Base-by-base conservation (phyloP, 2,888 invertebrate species). In the Drepana falcataria region DNA sequence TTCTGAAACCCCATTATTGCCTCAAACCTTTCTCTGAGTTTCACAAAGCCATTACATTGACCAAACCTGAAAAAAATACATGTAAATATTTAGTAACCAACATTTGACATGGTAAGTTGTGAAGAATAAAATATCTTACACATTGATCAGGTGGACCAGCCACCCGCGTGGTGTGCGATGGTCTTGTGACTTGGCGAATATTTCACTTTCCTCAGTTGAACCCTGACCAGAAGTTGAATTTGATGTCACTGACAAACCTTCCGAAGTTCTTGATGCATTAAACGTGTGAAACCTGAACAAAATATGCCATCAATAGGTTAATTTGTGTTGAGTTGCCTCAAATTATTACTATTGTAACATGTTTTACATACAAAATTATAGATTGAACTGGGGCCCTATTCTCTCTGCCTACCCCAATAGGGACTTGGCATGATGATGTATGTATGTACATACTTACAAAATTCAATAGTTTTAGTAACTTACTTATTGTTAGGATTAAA, bases 401-500 rank as follows among this genome's bases (percentile, higher is more conserved):
- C 21, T 21, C 21, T 1, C 21, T 21, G 21, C 21, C 21, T 21
- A 21, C 21, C 21, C 21, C 21, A 1, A 21, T 21, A 21, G 21
- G 21, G 21, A 21, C 21, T 21, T 1, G 1, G 21, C 21, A 21
- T 21, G 21, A 21, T 21, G 21, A 21, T 21, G 21, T 21, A 21
- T 21, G 21, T 21, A 21, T 21, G 21, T 21, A 21, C 21, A 21
- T 21, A 21, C 21, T 21, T 21, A 21, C 21, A 21, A 21, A 21
- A 21, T 21, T 21, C 21, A 21, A 21, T 21, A 21, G 21, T 21
- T 21, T 21, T 21, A 21, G 21, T 21, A 53, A 79, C 94, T 92
- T 92, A 97, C 95, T 98, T 99, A 91, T 97, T 98, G 80, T 95
- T 96, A 55, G 98, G 98, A 93, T 98, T 98, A 76, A 99, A 95